Conservation (phyloP, 2,888 invertebrate genomes). For the Globia sparganii region DNA sequence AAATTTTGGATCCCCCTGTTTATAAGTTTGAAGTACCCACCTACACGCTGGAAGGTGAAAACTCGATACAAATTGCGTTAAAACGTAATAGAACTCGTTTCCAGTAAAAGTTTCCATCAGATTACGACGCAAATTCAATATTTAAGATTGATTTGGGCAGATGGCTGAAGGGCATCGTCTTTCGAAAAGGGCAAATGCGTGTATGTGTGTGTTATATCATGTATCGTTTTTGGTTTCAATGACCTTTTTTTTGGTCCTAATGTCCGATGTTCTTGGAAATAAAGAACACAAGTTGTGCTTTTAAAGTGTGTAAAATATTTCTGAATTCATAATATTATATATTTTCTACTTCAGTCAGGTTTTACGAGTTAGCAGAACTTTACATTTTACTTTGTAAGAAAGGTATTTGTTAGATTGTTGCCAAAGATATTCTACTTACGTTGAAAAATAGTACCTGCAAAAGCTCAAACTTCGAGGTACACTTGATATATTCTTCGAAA, state of each 20-base stretch:
- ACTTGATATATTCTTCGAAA: not conserved
- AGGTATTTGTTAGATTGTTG: constrained; percentile 33
- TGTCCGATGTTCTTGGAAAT: not conserved
- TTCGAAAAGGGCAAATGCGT: constrained; percentile 75
- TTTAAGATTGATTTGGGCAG: constrained; percentile 90
- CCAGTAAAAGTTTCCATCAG: constrained; percentile 88
- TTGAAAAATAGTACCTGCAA: not conserved
- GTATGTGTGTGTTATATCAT: constrained; percentile 29
- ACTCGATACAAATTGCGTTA: constrained; percentile 89
- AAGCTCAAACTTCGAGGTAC: not conserved
- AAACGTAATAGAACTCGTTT: constrained; percentile 90
- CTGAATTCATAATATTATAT: not conserved
- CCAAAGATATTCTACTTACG: not conserved
- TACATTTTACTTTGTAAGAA: constrained; percentile 43
- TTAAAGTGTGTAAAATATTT: constrained; percentile 8
- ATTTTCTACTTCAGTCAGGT: constrained; percentile 26
- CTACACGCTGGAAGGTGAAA: constrained; percentile 83
- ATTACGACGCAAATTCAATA: constrained; percentile 90
- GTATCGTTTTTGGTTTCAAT: constrained; percentile 2
- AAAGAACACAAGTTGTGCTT: not conserved
- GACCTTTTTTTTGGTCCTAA: constrained; percentile 1
- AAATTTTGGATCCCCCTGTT: constrained; percentile 79
- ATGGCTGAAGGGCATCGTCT: constrained; percentile 83
- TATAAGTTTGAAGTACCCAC: constrained; percentile 80
- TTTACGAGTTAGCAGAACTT: constrained; percentile 29